Evolutionary conservation across 1,140 invertebrate genomes (phyloP).

Genomic region (Drosophila takahashii): DNA sequence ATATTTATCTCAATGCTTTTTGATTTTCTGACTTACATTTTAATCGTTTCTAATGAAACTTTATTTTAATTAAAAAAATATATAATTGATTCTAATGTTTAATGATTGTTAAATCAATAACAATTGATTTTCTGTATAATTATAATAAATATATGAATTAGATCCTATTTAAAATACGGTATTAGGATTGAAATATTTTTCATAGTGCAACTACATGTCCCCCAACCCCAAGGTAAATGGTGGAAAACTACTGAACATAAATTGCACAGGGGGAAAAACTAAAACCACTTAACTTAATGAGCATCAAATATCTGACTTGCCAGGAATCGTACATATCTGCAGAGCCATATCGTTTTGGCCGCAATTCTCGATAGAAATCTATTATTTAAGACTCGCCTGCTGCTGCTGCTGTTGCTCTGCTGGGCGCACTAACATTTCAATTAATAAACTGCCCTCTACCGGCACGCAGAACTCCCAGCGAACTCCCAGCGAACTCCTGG

Average conservation of each 20-base stretch:
- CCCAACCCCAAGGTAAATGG: not conserved
- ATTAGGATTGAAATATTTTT: not conserved
- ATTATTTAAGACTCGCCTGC: conserved; percentile 72
- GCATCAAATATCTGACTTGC: conserved; percentile 74
- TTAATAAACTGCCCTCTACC: conserved; percentile 70
- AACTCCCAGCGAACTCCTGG: conserved; percentile 12
- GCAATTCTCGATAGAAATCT: conserved; percentile 82
- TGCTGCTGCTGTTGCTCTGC: conserved; percentile 39
- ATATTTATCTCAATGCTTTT: no score
- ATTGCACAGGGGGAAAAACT: conserved; percentile 69
- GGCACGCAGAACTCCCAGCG: conserved; percentile 33
- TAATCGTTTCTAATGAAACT: no score
- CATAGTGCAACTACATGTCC: not conserved
- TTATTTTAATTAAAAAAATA: no score
- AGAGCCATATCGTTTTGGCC: conserved; percentile 55
- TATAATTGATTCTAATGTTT: no score
- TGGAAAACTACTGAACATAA: conserved; percentile 45
- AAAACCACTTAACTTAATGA: conserved; percentile 83
- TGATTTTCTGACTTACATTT: no score
- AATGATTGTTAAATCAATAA: no score
- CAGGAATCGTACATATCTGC: conserved; percentile 25
- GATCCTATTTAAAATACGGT: no score
- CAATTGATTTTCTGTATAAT: no score
- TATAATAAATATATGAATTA: no score
- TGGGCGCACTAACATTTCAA: conserved; percentile 77